Evolutionary conservation across 2,797 vertebrate genomes (phyloP).

Genomic region (Aphelocoma californica): DNA sequence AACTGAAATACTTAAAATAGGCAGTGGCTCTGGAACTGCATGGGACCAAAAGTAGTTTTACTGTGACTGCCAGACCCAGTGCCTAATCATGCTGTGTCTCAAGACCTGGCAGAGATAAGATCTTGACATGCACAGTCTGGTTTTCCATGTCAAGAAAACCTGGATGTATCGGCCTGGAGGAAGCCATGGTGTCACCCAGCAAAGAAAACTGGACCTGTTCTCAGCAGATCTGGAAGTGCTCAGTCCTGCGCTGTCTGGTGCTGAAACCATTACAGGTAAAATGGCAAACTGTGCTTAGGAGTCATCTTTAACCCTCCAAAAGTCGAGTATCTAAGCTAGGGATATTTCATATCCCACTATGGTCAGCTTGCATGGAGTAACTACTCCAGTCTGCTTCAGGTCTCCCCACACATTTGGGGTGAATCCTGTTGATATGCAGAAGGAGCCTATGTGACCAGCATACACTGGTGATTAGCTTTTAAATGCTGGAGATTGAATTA

Average conservation of each 20-base stretch:
- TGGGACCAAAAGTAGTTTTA: not conserved
- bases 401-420: not conserved
- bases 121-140: not conserved
- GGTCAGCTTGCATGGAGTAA: not conserved
- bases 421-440: not conserved
- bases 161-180: not conserved
- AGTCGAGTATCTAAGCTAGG: not conserved
- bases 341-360: not conserved
- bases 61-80: not conserved
- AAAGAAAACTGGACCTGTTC: not conserved
- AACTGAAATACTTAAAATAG: constrained; percentile 28
- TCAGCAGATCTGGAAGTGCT: not conserved
- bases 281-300: not conserved
- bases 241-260: not conserved
- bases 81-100: not conserved
- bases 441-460: not conserved
- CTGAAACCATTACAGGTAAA: not conserved
- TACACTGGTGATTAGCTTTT: not conserved
- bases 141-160: not conserved
- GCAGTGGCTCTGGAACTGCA: not conserved
- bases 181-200: not conserved
- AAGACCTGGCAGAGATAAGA: not conserved
- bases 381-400: not conserved
- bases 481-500: not conserved
- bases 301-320: not conserved